These are phyloP conservation scores for Bufo gargarizans DNA, from an alignment of 2,113 vertebrate genomes.

Conservation along the genomic window DNA sequence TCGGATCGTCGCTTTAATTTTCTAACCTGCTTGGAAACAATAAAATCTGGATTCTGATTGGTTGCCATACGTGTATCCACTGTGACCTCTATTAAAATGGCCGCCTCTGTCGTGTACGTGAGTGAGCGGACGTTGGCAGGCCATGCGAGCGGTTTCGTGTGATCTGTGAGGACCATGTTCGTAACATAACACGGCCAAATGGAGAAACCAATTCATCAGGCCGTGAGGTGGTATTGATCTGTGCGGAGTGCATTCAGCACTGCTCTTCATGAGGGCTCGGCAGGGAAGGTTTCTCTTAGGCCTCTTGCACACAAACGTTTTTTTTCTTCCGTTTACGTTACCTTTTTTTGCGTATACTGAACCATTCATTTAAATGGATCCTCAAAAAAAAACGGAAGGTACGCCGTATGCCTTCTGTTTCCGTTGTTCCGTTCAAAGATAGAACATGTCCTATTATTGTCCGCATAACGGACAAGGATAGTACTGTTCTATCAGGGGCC, in stretches of 20 bases:
- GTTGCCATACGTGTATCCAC: background rate
- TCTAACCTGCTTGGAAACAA: background rate
- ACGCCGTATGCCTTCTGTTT: too few relatives aligned
- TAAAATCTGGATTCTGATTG: background rate
- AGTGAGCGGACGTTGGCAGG: background rate
- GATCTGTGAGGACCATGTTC: background rate
- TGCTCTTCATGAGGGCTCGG: background rate
- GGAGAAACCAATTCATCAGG: constrained; percentile 18
- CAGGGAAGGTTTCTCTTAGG: too few relatives aligned
- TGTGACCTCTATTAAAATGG: background rate
- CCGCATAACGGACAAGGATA: too few relatives aligned
- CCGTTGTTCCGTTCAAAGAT: too few relatives aligned
- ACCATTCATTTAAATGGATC: too few relatives aligned
- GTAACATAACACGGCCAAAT: constrained; percentile 21
- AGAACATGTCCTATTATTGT: too few relatives aligned
- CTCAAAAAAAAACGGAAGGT: too few relatives aligned
- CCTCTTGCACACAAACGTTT: too few relatives aligned
- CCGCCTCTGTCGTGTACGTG: background rate
- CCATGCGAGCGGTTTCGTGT: too few relatives aligned
- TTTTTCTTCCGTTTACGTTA: too few relatives aligned
- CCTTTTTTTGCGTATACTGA: too few relatives aligned
- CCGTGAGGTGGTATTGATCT: constrained; percentile 11
- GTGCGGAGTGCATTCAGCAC: background rate
- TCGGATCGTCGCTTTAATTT: background rate
- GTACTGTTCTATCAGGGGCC: too few relatives aligned